Base-by-base conservation (phyloP, 2,888 invertebrate species). In the Erannis defoliaria region DNA sequence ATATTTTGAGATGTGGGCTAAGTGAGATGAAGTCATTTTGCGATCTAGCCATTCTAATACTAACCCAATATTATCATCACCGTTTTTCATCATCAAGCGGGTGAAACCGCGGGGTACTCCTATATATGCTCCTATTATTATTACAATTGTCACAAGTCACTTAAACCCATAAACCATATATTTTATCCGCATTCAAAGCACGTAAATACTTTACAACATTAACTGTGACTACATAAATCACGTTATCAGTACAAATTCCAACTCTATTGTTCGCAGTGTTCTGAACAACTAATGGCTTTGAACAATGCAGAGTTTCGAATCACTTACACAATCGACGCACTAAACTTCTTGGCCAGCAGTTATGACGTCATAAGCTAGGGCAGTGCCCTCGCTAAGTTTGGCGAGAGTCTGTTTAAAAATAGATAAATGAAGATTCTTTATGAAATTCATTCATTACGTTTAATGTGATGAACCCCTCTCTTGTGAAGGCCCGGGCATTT, bases 321-420 rank as follows among this genome's bases (percentile, higher is more conserved):
- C 70, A 65, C 70, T 70, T 70, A 68, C 62, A 55, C 49, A 70
- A 70, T 67, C 62, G 63, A 62, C 56, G 64, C 60, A 62, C 63
- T 9, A 61, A 51, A 51, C 40, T 51, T 51, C 65, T 69, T 64
- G 57, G 57, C 50, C 45, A 55, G 63, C 56, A 60, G 58, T 66
- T 67, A 56, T 51, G 54, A 45, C 48, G 48, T 58, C 62, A 62
- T 57, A 9, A 6, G 12, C 2, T 3, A 10, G 26, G 23, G 37
- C 46, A 46, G 9, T 31, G 46, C 5, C 19, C 46, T 31, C n/a
- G 14, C 31, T 46, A 31, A 46, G 6, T 33, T 46, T 46, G 45
- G 26, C 5, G 10, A 19, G 6, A 19, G 9, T 31, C 5, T 31
- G 9, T 9, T 23, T 23, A n/a, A n/a, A n/a, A 5, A 5, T 3